Base-by-base conservation (phyloP, 2,888 invertebrate genomes). In the Mystacides longicornis region DNA sequence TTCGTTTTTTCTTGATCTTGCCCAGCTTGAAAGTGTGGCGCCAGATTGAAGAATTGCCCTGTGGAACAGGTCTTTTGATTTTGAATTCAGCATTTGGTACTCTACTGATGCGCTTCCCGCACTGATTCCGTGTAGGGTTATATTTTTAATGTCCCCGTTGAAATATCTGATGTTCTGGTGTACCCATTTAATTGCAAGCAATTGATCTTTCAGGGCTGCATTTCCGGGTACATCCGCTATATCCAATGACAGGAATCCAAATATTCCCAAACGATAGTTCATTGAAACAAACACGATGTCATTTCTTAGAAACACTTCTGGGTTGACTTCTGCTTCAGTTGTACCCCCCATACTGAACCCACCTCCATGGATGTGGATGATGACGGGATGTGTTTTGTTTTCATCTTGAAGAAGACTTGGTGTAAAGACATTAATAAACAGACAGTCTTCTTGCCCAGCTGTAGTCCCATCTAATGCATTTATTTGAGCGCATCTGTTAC, bases 1-100 rank as follows among this genome's bases (percentile, higher is more conserved):
- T 45, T 37, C 37, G 75, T 75, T 14, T n/a, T 16, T 37, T 37
- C 37, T 37, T 37, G 37, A 16, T 37, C 74, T 73, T 7, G 49
- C 53, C 60, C 60, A 60, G 1, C 53, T 53, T 51, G 49, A 53
- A 5, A 60, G 43, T 18, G 33, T n/a, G 14, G 58, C 48, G 11
- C 60, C 60, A 11, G 58, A 58, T 37, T 60, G 53, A 18, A 58
- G 20, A 18, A 58, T 60, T 1, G 54, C 58, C 51, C 58, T 55
- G 14, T 55, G 53, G 37, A 58, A 60, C 3, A 58, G 48, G 21
- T 48, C 42, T 54, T 54, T 49, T 2, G 60, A 58, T 51, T 51
- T 46, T 21, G 57, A 53, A 7, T 55, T 52, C 14, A 60, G 18
- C 37, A 58, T 20, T 1, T 58, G 58, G 49, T 51, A 60, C 19